Base-by-base conservation (phyloP, 2,113 vertebrate genomes). In the Arvicanthis niloticus region DNA sequence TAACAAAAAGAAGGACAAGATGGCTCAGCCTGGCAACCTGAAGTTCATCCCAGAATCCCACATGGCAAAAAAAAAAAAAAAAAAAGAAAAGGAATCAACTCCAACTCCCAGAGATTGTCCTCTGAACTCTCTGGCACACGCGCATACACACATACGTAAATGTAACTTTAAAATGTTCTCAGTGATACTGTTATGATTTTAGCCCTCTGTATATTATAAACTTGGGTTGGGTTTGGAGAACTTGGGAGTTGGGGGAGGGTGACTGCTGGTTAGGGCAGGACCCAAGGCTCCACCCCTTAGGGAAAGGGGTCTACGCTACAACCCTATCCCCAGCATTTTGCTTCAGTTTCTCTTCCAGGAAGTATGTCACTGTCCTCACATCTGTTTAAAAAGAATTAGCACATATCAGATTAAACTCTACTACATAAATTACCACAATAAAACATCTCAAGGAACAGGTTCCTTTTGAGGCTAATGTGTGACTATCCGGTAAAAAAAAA, bases 331-430 rank as follows among this genome's bases (percentile, higher is more conserved):
- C 85, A 68, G 86, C 31, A 72, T 51, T 88, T 42, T 84, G 5
- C 45, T 0, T 93, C 48, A 78, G 85, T 73, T 77, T 94, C 68
- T 95, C 65, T 96, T 72, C 56, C 72, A 97, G 42, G 42, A 95
- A 92, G 34, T 78, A 11, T 31, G 40, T 65, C 26, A 62, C 58
- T 45, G 40, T 31, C 19, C 75, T 73, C 45, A 87, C 40, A 90
- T 72, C 56, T 73, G 80, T 91, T 93, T 94, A 73, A 87, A 73
- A 87, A 94, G 94, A 48, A 42, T 86, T 72, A 92, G 17, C n/a
- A 40, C 34, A 91, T 26, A 56, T 42, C 82, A 90, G 53, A 76
- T 53, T 87, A 95, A 84, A 94, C 12, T 96, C 75, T 85, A 45
- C 45, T 76, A 93, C 4, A 95, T 12, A 78, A 95, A 68, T 11